Base-by-base conservation (phyloP, 2,113 vertebrate species). In the Xyliphius kryptos region DNA sequence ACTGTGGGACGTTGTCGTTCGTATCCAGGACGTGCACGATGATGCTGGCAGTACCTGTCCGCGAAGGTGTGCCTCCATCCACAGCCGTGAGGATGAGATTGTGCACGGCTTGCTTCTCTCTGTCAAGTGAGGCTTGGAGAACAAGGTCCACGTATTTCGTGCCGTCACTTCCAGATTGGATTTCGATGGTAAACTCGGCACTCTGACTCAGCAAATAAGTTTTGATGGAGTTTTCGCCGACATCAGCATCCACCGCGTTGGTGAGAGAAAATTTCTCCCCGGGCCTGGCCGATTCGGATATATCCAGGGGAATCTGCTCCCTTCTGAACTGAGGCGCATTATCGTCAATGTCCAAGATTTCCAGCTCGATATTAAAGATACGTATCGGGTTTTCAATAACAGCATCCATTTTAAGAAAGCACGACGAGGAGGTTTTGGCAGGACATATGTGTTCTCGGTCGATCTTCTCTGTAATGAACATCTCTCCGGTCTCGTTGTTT, bases 241-340 rank as follows among this genome's bases (percentile, higher is more conserved):
- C 86, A 64, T 89, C 87, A 32, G 85, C 85, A 72, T 89, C 88
- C 63, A 88, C 81, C 3, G 88, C 88, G 66, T 88, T 88, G 11
- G 83, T 88, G 76, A 92, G 69, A 0, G 88, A 89, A 65, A 90
- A 92, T 9, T 86, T 81, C 74, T 89, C 73, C 2, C 90, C 91
- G 17, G 81, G 82, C 69, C 74, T 75, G 47, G 84, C 81, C 55
- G 82, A 80, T 79, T 92, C 81, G 17, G 89, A 88, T 51, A 92
- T 77, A 70, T 91, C 90, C 73, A 92, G 64, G 3, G 83, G 80
- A 77, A 90, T 87, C 56, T 87, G 84, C 68, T 79, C 82, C 4
- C 85, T 79, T 56, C 87, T 82, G 55, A 89, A 89, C 70, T 84
- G 77, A 0, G 87, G 88, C 64, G 83, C 83, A 69, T 89, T 89